phyloP scores from a whole-genome alignment of 2,797 vertebrate genomes.

The Vipera latastei region DNA sequence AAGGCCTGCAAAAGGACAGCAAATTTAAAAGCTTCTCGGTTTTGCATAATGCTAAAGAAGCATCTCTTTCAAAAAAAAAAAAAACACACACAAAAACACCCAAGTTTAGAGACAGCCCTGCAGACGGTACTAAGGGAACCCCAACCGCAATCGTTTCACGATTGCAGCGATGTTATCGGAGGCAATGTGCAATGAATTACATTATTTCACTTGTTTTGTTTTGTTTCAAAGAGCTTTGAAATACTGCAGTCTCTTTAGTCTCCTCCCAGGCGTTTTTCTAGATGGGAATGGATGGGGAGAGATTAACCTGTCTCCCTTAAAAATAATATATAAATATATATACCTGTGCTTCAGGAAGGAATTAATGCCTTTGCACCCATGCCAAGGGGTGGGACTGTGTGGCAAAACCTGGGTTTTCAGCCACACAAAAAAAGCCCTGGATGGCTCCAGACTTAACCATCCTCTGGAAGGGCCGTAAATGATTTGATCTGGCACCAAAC shows the following conservation, averaged over 20 bases:
- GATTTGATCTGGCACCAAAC: background rate
- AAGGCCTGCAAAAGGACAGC: background rate
- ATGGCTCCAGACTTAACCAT: background rate
- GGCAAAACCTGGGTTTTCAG: rapidly evolving
- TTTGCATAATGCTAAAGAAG: constrained; percentile 1
- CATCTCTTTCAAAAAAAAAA: background rate
- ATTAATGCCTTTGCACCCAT: background rate
- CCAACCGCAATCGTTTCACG: rapidly evolving
- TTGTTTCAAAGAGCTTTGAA: constrained; percentile 19
- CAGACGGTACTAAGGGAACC: constrained; percentile 39
- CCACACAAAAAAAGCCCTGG: background rate
- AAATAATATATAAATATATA: background rate
- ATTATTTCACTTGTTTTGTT: constrained; percentile 38
- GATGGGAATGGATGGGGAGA: background rate
- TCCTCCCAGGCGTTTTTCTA: constrained; percentile 24
- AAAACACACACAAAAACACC: rapidly evolving
- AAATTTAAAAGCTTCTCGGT: background rate
- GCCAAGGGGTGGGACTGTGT: rapidly evolving
- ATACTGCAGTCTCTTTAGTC: background rate
- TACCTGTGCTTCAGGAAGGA: rapidly evolving
- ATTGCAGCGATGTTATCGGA: background rate
- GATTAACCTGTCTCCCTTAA: constrained; percentile 14
- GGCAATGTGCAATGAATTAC: constrained; percentile 23
- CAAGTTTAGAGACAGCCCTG: constrained; percentile 20
- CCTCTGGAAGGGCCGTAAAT: background rate